Percentiles rank a stretch among this genome's conserved stretches.
Conservation (phyloP, 2,888 invertebrate genomes). For the Chymomyza fuscimana region DNA sequence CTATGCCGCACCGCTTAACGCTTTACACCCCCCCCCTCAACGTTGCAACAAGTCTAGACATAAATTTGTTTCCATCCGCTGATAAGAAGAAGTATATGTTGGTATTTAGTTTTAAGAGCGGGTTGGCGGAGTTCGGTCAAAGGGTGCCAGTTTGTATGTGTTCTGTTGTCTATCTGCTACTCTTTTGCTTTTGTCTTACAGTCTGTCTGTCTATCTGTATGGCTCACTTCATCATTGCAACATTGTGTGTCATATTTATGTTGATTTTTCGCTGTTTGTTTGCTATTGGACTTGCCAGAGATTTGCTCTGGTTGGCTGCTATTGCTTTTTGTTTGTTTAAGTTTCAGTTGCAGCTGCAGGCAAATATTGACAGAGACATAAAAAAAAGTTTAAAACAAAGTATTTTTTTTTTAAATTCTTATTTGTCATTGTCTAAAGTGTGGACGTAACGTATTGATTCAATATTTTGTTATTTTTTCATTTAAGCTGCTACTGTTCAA, state of each 20-base stretch:
- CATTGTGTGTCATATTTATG: slow-evolving; percentile 69
- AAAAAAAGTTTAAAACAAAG: slow-evolving; percentile 63
- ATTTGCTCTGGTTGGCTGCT: slow-evolving; percentile 46
- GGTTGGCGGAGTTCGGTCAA: not conserved
- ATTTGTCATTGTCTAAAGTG: slow-evolving; percentile 36
- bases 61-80: slow-evolving; percentile 8
- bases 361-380: slow-evolving; percentile 71
- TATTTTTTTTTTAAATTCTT: slow-evolving; percentile 25
- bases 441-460: not conserved
- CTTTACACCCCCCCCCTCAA: not conserved
- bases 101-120: not conserved
- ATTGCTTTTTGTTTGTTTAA: slow-evolving; percentile 33
- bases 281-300: slow-evolving; percentile 56
- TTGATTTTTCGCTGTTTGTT: slow-evolving; percentile 51
- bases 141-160: not conserved
- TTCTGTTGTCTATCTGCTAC: not conserved
- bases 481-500: not conserved
- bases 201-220: not conserved
- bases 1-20: not conserved
- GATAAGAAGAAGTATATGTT: not conserved
- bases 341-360: slow-evolving; percentile 42
- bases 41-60: slow-evolving; percentile 9
- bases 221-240: slow-evolving; percentile 42
- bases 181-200: not conserved
- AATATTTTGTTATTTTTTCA: not conserved